Evolutionary conservation across 1,140 invertebrate species (phyloP).

Genomic region (Drosophila varians): DNA sequence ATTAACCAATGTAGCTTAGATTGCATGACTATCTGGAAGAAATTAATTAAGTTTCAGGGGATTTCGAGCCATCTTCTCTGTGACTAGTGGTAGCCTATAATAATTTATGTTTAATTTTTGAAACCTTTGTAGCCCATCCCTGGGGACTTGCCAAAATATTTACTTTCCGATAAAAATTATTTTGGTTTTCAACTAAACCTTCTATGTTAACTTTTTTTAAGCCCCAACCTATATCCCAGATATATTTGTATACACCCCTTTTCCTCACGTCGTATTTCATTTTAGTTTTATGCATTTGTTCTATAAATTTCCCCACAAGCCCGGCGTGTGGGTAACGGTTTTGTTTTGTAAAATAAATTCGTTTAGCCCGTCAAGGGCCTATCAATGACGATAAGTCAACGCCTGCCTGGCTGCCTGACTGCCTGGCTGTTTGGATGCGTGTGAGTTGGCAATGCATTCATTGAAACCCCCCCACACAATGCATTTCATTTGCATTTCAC

Average conservation of each 20-base stretch:
- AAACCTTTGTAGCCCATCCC: no score
- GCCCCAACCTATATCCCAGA: background rate
- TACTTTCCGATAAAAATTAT: no score
- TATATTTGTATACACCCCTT: background rate
- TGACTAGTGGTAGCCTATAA: no score
- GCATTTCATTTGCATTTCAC: conserved; percentile 48
- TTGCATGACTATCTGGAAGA: conserved; percentile 5
- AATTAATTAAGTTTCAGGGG: conserved; percentile 20
- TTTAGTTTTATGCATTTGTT: conserved; percentile 2
- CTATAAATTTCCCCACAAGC: conserved; percentile 12
- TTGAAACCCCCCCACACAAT: conserved; percentile 17
- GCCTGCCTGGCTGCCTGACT: conserved; percentile 4
- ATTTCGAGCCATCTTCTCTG: no score
- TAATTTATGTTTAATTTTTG: no score
- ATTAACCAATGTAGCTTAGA: conserved; percentile 10
- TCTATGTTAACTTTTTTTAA: background rate
- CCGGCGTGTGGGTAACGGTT: conserved; percentile 25
- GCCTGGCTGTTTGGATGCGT: background rate
- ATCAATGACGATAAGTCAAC: conserved; percentile 65
- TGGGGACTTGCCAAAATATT: no score
- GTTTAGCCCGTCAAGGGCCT: conserved; percentile 25
- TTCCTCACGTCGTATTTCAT: conserved; percentile 21
- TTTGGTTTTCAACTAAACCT: background rate
- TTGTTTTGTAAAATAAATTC: conserved; percentile 55
- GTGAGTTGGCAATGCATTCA: conserved; percentile 1